Evolutionary conservation across 2,113 vertebrate species (phyloP).

Genomic region (Pachypanchax playfairii): DNA sequence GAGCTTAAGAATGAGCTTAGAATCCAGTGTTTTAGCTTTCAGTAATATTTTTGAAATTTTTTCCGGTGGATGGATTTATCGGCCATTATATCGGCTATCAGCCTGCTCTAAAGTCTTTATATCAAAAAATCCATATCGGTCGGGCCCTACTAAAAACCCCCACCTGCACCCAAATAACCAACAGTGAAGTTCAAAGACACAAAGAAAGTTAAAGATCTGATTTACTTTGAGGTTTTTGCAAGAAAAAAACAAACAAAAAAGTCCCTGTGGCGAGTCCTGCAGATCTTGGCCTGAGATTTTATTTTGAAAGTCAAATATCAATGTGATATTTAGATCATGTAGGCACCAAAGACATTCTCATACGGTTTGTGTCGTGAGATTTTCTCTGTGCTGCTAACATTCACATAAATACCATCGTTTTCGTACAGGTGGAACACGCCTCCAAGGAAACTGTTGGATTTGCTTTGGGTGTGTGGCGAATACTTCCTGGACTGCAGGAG

Average conservation of each 20-base stretch:
- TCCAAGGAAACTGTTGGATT: slow-evolving; percentile 81
- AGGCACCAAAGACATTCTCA: slow-evolving; percentile 83
- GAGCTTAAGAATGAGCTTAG: no score
- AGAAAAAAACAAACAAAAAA: neutral
- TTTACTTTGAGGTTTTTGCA: neutral
- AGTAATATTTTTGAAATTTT: no score
- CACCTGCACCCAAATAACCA: no score
- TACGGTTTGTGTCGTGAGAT: slow-evolving; percentile 33
- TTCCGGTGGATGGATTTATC: no score
- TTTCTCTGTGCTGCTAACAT: slow-evolving; percentile 54
- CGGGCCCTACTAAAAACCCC: no score
- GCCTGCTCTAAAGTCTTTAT: no score
- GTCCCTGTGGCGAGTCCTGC: neutral
- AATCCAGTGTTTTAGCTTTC: no score
- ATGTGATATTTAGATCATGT: slow-evolving; percentile 77
- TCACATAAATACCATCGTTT: slow-evolving; percentile 77
- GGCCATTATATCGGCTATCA: no score
- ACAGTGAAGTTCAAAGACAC: no score
- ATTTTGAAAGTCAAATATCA: neutral
- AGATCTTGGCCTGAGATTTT: neutral
- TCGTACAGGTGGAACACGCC: slow-evolving; percentile 79
- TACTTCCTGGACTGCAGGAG: slow-evolving; percentile 70
- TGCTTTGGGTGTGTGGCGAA: fast-evolving
- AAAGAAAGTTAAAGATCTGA: neutral
- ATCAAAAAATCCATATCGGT: no score